Evolutionary conservation across 35 echinoderm and acorn worm species (phyloP).

Genomic region (Heliocidaris erythrogramma): DNA sequence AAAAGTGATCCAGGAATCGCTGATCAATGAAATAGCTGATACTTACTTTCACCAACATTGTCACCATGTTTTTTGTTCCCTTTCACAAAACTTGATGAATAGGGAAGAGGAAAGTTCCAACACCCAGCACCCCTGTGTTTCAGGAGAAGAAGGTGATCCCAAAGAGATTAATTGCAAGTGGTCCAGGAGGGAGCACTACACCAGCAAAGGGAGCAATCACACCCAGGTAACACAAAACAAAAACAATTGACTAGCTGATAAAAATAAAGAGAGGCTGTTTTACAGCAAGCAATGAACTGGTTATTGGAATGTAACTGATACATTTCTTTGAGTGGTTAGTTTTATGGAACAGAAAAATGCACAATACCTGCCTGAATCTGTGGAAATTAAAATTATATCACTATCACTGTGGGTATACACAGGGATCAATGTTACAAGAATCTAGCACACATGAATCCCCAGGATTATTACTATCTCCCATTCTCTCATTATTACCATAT

Average conservation of each 20-base stretch:
- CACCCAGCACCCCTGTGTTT: constrained; percentile 57
- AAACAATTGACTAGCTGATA: no score
- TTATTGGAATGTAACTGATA: no score
- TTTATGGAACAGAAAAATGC: no score
- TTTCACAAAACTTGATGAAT: neutral
- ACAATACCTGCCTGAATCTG: no score
- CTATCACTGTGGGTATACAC: neutral
- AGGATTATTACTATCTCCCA: no score
- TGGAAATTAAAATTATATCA: neutral
- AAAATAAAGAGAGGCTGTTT: no score
- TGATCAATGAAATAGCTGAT: neutral
- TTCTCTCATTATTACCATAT: no score
- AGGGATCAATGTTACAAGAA: no score
- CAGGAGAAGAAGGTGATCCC: constrained; percentile 57
- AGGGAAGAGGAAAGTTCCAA: constrained; percentile 34
- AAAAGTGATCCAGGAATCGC: neutral
- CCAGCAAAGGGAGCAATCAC: neutral
- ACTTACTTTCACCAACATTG: neutral
- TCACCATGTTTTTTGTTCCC: neutral
- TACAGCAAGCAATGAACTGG: no score
- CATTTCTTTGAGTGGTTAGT: no score
- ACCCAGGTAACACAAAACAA: neutral
- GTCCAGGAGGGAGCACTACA: neutral
- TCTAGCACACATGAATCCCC: no score
- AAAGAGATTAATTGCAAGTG: constrained; percentile 54